phyloP scores from a whole-genome alignment of 2,797 vertebrate genomes.

The Liasis olivaceus region DNA sequence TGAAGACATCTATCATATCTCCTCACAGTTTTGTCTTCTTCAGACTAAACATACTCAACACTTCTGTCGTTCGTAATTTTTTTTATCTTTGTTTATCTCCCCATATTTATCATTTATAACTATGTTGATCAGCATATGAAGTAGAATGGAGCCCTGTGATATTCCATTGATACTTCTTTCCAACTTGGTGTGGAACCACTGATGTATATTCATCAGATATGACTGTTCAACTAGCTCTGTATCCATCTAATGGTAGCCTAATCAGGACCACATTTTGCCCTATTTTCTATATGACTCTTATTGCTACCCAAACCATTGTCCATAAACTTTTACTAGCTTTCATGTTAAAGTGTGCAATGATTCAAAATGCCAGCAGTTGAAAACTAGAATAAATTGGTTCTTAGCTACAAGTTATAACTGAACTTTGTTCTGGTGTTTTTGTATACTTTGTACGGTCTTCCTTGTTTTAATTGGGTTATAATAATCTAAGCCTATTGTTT shows the following conservation, averaged over 20 bases:
- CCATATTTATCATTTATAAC: not conserved
- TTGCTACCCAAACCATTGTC: not conserved
- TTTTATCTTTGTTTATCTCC: not conserved
- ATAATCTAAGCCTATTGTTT: slow-evolving; percentile 4
- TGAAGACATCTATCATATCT: not conserved
- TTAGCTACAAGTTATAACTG: not conserved
- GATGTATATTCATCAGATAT: not conserved
- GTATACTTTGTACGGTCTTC: slow-evolving; percentile 45
- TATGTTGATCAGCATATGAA: not conserved
- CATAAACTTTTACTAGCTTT: not conserved
- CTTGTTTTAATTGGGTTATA: slow-evolving; percentile 25
- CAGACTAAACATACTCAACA: not conserved
- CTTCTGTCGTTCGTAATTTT: not conserved
- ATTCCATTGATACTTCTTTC: not conserved
- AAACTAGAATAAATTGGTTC: slow-evolving; percentile 22
- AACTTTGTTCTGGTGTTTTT: not conserved
- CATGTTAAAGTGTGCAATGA: not conserved
- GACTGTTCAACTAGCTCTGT: not conserved
- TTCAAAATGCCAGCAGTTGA: not conserved
- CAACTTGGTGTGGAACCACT: not conserved
- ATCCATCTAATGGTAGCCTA: not conserved
- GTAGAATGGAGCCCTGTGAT: too few relatives aligned
- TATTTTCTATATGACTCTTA: not conserved
- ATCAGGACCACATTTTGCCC: not conserved
- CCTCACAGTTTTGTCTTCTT: not conserved